Evolutionary conservation across 2,113 vertebrate genomes (phyloP).

Genomic region (Anser cygnoides): DNA sequence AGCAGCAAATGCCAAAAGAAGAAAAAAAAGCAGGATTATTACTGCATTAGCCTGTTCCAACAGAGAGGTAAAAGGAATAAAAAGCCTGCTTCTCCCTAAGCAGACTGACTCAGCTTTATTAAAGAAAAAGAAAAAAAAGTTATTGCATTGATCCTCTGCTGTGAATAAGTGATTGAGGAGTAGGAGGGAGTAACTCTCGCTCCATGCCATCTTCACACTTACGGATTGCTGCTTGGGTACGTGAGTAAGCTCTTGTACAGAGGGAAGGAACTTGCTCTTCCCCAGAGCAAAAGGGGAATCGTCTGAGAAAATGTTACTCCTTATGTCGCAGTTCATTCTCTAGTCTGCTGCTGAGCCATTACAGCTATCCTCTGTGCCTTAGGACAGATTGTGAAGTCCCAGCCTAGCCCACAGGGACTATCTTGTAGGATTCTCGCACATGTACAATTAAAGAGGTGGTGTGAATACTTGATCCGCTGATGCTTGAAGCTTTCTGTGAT

Average conservation of each 20-base stretch:
- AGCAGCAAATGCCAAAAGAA: background rate
- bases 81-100: background rate
- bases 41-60: background rate
- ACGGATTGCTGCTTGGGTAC: background rate
- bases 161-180: background rate
- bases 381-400: background rate
- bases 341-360: conserved; percentile 15
- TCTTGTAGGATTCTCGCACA: background rate
- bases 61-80: background rate
- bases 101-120: background rate
- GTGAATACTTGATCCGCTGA: background rate
- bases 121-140: background rate
- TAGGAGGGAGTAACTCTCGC: background rate
- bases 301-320: background rate
- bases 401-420: background rate
- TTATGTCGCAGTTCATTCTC: background rate
- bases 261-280: background rate
- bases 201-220: background rate
- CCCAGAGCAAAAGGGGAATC: background rate
- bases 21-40: background rate
- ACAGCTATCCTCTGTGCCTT: conserved; percentile 25
- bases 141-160: background rate
- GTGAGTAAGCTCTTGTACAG: background rate
- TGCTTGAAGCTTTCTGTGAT: conserved; percentile 8
- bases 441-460: background rate